phyloP scores from a whole-genome alignment of 2,797 vertebrate genomes.

The Trachurus trachurus region DNA sequence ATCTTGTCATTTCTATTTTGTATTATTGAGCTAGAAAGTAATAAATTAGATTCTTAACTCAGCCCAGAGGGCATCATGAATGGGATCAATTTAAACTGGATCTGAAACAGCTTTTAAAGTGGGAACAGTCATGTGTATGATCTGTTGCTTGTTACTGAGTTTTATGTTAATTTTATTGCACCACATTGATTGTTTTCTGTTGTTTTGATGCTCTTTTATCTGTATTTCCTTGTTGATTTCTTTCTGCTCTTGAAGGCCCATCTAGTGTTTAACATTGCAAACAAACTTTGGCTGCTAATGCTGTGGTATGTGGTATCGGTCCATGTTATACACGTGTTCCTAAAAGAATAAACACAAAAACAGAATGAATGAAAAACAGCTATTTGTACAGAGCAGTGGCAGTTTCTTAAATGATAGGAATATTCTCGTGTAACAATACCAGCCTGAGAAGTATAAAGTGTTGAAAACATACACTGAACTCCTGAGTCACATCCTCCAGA shows the following conservation, averaged over 20 bases:
- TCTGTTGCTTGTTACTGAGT: background rate
- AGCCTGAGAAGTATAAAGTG: conserved; percentile 15
- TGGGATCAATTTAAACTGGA: background rate
- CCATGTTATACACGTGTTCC: background rate
- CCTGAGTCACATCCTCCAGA: conserved; percentile 24
- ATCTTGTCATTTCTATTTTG: conserved; percentile 1
- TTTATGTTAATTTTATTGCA: background rate
- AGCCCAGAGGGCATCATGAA: background rate
- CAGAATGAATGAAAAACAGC: background rate
- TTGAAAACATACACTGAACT: conserved; percentile 49
- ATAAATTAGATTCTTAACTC: background rate
- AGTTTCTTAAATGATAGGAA: background rate
- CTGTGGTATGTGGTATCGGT: no score
- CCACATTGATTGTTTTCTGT: background rate
- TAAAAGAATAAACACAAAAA: background rate
- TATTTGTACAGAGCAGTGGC: background rate
- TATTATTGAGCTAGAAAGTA: background rate
- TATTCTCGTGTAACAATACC: background rate
- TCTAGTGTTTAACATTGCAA: background rate
- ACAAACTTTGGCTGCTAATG: background rate
- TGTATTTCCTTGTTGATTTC: conserved; percentile 27
- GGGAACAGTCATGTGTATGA: background rate
- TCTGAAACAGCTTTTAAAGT: background rate
- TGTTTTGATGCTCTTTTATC: background rate
- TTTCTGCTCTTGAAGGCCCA: background rate